Conservation (phyloP, 2,113 vertebrate genomes). For the Patagioenas fasciata region DNA sequence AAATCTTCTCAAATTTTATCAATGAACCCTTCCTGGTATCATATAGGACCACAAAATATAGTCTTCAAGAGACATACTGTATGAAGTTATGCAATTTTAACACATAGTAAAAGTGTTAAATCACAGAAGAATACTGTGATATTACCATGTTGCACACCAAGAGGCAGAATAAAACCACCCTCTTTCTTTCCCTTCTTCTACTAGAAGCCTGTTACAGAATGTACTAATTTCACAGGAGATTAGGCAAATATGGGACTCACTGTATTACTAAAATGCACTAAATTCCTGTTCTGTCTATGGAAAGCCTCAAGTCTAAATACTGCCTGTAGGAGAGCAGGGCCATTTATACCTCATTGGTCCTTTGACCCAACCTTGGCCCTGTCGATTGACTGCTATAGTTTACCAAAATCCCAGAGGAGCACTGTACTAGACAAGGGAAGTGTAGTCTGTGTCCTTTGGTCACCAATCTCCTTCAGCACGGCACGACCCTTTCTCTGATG, state of each 20-base stretch:
- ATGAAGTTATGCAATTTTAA: background rate
- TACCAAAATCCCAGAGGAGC: background rate
- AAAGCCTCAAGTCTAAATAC: background rate
- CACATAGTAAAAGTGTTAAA: background rate
- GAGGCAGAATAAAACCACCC: background rate
- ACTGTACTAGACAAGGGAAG: background rate
- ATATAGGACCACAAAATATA: background rate
- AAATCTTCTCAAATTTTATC: background rate
- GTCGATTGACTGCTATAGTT: background rate
- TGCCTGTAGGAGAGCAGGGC: background rate
- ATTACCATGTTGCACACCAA: background rate
- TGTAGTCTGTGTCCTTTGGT: background rate
- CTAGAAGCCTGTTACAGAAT: background rate
- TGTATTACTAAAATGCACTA: background rate
- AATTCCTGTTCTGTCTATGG: background rate
- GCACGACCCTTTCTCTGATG: background rate
- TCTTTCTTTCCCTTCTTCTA: background rate
- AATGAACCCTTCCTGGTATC: background rate
- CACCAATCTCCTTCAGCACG: fast-evolving
- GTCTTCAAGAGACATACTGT: background rate
- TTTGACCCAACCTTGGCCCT: background rate
- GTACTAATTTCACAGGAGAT: background rate
- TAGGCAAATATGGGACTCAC: background rate
- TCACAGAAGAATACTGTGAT: background rate
- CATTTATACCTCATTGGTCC: background rate